Evolutionary conservation across 2,797 vertebrate genomes (phyloP), one percentile per base, ranked within the genome.

Genomic region (Sebastes matsubarae): DNA sequence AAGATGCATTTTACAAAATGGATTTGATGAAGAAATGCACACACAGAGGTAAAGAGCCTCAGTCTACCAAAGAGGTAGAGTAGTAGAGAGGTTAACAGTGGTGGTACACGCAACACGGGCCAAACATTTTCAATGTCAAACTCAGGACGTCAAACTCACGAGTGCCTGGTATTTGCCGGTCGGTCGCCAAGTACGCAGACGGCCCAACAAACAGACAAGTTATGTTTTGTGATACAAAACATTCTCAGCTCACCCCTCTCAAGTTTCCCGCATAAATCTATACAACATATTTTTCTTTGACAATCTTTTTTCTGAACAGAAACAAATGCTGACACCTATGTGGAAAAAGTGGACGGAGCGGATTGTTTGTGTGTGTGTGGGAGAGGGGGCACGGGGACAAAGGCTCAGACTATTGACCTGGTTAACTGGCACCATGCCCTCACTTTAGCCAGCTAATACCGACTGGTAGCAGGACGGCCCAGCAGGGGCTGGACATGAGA

Each of bases 371-470:
- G 11, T 59, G 34, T 16, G 8, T 71, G 24, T 29, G 64, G 20
- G 6, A 55, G 34, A 75, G 14, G 16, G 18, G 7, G 14, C 20
- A 27, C 50, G n/a, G n/a, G 71, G 68, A 70, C 75, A 82, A 79
- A 81, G 20, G 68, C 78, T 88, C 29, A 85, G 73, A 77, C 77
- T 72, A 79, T 24, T 42, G 87, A 60, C 75, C 61, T 42, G 38
- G 63, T 82, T 74, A 86, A 89, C 59, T 86, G 85, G 85, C 81
- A 67, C 34, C 20, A 6, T 34, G 73, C 72, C 83, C 71, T 64
- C 46, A 29, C 32, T 52, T 71, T 25, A 68, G 29, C 34, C 32
- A 16, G 50, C 52, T 71, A 87, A 87, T 86, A 74, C 68, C 79
- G 67, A 79, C 82, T 79, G 59, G 79, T 60, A 80, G 50, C 60